phyloP scores from a whole-genome alignment of 2,888 invertebrate genomes.

The Agriotes lineatus region DNA sequence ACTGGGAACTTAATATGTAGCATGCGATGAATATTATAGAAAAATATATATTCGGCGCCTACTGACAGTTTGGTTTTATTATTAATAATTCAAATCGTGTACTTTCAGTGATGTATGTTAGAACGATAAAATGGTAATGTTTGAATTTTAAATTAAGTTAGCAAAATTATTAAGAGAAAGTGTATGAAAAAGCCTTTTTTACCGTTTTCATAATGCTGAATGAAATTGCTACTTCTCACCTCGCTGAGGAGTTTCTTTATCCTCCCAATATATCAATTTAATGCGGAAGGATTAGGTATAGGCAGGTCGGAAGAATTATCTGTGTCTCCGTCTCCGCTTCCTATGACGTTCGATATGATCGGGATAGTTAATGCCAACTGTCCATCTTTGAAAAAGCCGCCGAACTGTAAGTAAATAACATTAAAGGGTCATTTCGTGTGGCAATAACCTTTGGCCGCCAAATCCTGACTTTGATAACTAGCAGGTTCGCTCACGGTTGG shows the following conservation, averaged over 20 bases:
- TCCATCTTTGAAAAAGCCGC: not conserved
- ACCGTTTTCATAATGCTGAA: constrained; percentile 19
- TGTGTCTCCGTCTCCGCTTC: constrained; percentile 7
- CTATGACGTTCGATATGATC: constrained; percentile 9
- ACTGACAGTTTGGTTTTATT: not conserved
- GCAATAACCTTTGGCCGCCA: constrained; percentile 33
- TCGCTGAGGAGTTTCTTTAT: constrained; percentile 15
- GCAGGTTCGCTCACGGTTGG: constrained; percentile 31
- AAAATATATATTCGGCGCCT: too few species aligned
- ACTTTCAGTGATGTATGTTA: constrained; percentile 11
- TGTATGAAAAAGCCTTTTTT: constrained; percentile 16
- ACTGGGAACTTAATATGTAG: too few species aligned
- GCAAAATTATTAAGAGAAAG: constrained; percentile 2
- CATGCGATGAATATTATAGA: too few species aligned
- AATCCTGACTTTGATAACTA: constrained; percentile 40
- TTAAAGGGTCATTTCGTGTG: constrained; percentile 30
- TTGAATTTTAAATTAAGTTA: constrained; percentile 14
- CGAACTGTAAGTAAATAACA: constrained; percentile 24
- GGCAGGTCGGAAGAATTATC: constrained; percentile 24
- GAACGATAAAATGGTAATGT: constrained; percentile 16
- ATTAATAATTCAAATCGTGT: constrained; percentile 7
- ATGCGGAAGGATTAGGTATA: constrained; percentile 25
- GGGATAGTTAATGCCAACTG: not conserved
- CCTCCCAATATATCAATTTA: constrained; percentile 28
- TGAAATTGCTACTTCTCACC: constrained; percentile 17